Evolutionary conservation across 1,140 invertebrate genomes (phyloP).

Genomic region (Diprion similis): DNA sequence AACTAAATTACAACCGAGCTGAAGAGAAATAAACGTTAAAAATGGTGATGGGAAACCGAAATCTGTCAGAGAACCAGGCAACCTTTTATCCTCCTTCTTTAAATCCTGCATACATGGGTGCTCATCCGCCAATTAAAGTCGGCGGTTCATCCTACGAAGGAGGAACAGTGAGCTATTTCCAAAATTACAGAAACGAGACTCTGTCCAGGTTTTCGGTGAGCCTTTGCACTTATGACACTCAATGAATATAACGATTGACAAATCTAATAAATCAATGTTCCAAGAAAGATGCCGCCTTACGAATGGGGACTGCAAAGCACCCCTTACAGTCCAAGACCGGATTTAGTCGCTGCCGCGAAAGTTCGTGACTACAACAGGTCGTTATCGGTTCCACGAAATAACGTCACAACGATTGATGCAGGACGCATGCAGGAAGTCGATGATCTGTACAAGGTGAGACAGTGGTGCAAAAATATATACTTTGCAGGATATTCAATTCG

Average conservation of each 20-base stretch:
- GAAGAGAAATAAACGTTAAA: background rate
- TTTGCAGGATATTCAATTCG: constrained; percentile 58
- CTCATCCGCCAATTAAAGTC: constrained; percentile 38
- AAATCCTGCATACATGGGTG: constrained; percentile 40
- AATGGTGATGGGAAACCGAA: constrained; percentile 7
- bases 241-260: background rate
- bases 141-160: constrained; percentile 30
- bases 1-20: too few relatives aligned
- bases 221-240: constrained; percentile 7
- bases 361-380: background rate
- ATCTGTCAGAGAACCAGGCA: constrained; percentile 13
- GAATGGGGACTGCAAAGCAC: constrained; percentile 14
- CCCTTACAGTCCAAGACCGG: constrained; percentile 4
- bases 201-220: constrained; percentile 48
- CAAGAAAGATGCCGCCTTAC: constrained; percentile 20
- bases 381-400: constrained; percentile 7
- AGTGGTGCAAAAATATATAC: constrained; percentile 56
- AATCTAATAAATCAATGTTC: constrained; percentile 38
- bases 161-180: constrained; percentile 42
- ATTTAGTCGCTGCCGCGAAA: background rate
- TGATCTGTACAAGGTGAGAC: constrained; percentile 35
- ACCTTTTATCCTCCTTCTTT: constrained; percentile 41
- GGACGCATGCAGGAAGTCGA: constrained; percentile 29
- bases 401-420: constrained; percentile 26
- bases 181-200: constrained; percentile 49